These are phyloP conservation scores for Phataginus tetradactyla DNA, from an alignment of 2,797 vertebrate species.

Conservation along the genomic window DNA sequence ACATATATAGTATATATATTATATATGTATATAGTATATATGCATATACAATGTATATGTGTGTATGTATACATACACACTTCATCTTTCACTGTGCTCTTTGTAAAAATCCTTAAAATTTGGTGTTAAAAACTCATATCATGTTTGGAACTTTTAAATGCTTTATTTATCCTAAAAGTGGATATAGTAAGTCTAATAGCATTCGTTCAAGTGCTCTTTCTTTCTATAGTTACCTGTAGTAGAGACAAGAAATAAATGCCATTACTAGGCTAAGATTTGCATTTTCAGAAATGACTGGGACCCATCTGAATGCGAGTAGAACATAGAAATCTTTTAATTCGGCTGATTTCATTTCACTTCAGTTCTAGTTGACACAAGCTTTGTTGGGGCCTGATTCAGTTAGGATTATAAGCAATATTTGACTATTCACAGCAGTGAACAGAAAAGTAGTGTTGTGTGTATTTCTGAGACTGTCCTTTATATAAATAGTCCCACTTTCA, in stretches of 20 bases:
- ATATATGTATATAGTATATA: too few species aligned
- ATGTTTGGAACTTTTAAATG: neutral
- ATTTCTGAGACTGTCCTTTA: neutral
- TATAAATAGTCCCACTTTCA: neutral
- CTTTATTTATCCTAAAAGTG: slow-evolving; percentile 17
- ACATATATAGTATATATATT: too few species aligned
- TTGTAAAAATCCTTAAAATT: slow-evolving; percentile 32
- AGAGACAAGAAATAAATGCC: neutral
- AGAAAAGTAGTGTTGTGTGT: neutral
- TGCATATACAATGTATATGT: too few species aligned
- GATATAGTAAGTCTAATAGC: neutral
- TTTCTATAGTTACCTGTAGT: neutral
- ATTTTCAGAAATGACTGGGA: neutral
- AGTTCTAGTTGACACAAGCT: neutral
- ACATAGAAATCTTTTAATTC: neutral
- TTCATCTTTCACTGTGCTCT: neutral
- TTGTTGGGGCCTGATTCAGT: neutral
- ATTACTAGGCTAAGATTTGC: neutral
- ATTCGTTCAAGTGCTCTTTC: neutral
- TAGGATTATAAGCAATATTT: neutral
- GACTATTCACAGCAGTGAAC: neutral
- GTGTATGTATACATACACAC: neutral
- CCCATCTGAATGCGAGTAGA: neutral
- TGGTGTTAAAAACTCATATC: slow-evolving; percentile 12
- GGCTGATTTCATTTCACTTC: neutral